Evolutionary conservation across 2,797 vertebrate genomes (phyloP).

Genomic region (Chelon labrosus): DNA sequence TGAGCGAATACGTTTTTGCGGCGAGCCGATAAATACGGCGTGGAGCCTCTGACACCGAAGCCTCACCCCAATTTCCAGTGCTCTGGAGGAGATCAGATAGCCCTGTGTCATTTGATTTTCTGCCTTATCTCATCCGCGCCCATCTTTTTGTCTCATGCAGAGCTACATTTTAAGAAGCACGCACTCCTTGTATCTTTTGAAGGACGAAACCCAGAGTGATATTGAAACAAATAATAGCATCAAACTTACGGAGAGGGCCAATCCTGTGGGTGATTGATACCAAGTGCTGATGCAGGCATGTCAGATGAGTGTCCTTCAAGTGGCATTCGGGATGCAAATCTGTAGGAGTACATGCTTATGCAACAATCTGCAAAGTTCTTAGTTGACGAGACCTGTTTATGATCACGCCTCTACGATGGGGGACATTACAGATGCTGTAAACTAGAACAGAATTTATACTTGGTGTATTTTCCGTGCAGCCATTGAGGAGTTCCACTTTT

Average conservation of each 20-base stretch:
- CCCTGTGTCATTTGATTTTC: conserved; percentile 84
- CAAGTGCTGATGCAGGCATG: conserved; percentile 52
- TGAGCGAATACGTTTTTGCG: conserved; percentile 78
- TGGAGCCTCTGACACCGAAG: conserved; percentile 82
- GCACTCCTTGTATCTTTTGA: conserved; percentile 72
- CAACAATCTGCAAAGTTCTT: conserved; percentile 53
- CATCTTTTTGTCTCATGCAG: conserved; percentile 83
- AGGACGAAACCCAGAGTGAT: conserved; percentile 72
- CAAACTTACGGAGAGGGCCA: conserved; percentile 32
- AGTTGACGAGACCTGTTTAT: conserved; percentile 56
- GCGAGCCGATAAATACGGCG: conserved; percentile 79
- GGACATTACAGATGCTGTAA: conserved; percentile 64
- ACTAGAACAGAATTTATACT: conserved; percentile 65
- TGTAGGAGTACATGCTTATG: conserved; percentile 20
- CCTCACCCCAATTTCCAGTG: conserved; percentile 84
- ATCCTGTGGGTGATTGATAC: conserved; percentile 58
- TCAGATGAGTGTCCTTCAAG: conserved; percentile 60
- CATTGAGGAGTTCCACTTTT: conserved; percentile 56
- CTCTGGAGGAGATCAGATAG: conserved; percentile 83
- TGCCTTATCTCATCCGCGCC: conserved; percentile 80
- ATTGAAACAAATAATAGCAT: conserved; percentile 73
- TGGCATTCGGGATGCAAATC: conserved; percentile 65
- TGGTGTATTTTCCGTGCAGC: conserved; percentile 50
- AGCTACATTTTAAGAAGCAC: conserved; percentile 79
- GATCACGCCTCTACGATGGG: conserved; percentile 28